These are phyloP conservation scores for Ochotona curzoniae DNA, from an alignment of 2,113 vertebrate genomes.

Conservation along the genomic window DNA sequence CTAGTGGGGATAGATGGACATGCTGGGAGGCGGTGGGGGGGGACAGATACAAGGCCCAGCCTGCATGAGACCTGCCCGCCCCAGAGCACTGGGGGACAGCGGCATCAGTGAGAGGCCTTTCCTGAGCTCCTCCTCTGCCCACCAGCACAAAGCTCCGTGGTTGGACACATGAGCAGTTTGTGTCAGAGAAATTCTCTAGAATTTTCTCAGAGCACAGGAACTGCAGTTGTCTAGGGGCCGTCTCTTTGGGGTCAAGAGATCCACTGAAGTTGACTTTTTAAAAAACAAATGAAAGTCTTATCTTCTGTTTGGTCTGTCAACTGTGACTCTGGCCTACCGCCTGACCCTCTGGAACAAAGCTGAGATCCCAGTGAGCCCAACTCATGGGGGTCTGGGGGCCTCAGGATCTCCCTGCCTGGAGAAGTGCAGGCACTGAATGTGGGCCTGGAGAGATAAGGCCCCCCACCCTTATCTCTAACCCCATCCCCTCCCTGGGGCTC, in stretches of 20 bases:
- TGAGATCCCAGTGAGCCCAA: no score
- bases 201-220: conserved; percentile 9
- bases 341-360: background rate
- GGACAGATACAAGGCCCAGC: background rate
- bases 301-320: background rate
- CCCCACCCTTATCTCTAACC: background rate
- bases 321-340: background rate
- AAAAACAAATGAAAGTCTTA: conserved; percentile 10
- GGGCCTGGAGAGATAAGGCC: background rate
- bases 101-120: fast-evolving
- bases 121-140: background rate
- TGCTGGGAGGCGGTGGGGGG: background rate
- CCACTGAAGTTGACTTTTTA: conserved; percentile 19
- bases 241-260: conserved; percentile 41
- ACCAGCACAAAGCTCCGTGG: background rate
- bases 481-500: background rate
- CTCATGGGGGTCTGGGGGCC: no score
- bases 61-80: background rate
- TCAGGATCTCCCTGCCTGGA: background rate
- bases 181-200: conserved; percentile 1
- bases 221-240: background rate
- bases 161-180: conserved; percentile 3
- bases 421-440: background rate
- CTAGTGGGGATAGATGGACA: background rate
- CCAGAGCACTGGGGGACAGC: fast-evolving